These are phyloP conservation scores for Colletes collaris DNA, from an alignment of 2,888 invertebrate genomes.

Conservation along the genomic window DNA sequence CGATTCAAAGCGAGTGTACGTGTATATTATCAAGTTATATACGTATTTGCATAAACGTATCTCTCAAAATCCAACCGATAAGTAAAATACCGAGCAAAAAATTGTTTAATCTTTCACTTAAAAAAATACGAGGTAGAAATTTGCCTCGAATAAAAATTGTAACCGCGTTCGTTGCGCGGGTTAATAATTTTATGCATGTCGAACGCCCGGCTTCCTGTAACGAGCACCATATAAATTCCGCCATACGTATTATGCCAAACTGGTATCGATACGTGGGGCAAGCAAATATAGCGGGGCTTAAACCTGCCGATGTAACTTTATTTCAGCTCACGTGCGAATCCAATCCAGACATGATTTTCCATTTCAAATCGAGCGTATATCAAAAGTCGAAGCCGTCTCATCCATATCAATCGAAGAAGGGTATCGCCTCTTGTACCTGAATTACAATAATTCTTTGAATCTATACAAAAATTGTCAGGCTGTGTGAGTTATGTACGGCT, in stretches of 20 bases:
- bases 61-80: too few species aligned
- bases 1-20: too few species aligned
- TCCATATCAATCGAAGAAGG: constrained; percentile 79
- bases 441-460: constrained; percentile 56
- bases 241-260: constrained; percentile 51
- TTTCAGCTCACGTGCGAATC: constrained; percentile 80
- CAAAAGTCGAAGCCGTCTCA: constrained; percentile 77
- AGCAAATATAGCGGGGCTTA: constrained; percentile 40
- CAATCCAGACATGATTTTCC: constrained; percentile 81
- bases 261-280: constrained; percentile 49
- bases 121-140: not conserved
- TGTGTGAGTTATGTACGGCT: constrained; percentile 14
- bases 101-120: not conserved
- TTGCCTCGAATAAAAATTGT: constrained; percentile 10
- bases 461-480: constrained; percentile 41
- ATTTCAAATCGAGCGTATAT: constrained; percentile 82
- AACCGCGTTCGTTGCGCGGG: not conserved
- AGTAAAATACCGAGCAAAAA: too few species aligned
- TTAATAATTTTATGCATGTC: constrained; percentile 47
- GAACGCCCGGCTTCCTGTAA: constrained; percentile 21
- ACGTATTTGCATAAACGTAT: too few species aligned
- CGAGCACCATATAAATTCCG: constrained; percentile 57
- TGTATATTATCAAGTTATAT: too few species aligned
- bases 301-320: constrained; percentile 71
- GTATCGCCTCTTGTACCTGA: constrained; percentile 42